A percentile compares a stretch with the other conserved stretches of the same genome.
Evolutionary conservation across 2,888 invertebrate genomes (phyloP).

Genomic region (Mimumesa dahlbomi): DNA sequence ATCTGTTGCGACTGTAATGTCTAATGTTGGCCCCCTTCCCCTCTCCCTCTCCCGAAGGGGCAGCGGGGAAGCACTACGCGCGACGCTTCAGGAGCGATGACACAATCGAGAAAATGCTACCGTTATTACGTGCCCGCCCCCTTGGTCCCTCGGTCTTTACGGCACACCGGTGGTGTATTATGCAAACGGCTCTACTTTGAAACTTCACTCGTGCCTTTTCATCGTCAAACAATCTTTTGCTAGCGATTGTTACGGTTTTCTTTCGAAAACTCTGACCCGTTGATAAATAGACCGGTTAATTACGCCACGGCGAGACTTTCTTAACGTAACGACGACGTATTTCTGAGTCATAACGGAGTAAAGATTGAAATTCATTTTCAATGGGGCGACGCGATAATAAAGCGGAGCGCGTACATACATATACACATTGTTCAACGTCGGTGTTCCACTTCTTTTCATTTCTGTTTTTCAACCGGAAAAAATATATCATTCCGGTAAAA

Average conservation of each 20-base stretch:
- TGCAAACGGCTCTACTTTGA: constrained; percentile 60
- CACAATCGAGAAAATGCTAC: constrained; percentile 77
- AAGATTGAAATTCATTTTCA: constrained; percentile 3
- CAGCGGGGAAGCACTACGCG: constrained; percentile 27
- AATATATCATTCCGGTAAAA: too few species aligned
- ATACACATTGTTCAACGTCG: too few species aligned
- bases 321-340: constrained; percentile 25
- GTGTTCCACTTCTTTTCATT: too few species aligned
- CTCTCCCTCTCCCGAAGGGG: background rate
- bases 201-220: constrained; percentile 47
- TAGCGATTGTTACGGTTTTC: constrained; percentile 45
- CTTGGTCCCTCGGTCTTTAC: constrained; percentile 12
- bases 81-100: constrained; percentile 70
- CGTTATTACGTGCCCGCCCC: constrained; percentile 65
- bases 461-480: too few species aligned
- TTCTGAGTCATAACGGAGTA: constrained; percentile 17
- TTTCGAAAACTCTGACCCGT: constrained; percentile 49
- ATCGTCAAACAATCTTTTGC: constrained; percentile 39
- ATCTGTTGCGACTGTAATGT: background rate
- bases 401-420: too few species aligned
- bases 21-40: constrained; percentile 8
- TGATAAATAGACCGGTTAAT: constrained; percentile 56
- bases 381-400: background rate
- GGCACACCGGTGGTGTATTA: constrained; percentile 39
- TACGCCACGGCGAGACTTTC: constrained; percentile 49